Evolutionary conservation across 2,888 invertebrate species (phyloP).

Genomic region (Drosophila niveifrons): DNA sequence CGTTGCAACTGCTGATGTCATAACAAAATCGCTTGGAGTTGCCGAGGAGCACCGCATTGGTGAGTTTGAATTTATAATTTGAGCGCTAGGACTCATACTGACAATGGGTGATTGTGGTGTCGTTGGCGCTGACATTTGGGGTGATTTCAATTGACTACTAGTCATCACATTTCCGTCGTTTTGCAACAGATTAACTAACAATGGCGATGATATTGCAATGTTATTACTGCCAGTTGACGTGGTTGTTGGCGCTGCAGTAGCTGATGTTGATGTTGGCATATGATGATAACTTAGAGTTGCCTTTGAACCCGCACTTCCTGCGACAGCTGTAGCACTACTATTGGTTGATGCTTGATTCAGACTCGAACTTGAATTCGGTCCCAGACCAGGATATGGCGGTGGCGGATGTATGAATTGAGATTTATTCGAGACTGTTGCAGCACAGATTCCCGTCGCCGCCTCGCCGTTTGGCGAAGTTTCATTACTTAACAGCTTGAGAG

Average conservation of each 20-base stretch:
- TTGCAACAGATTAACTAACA: slow-evolving; percentile 96
- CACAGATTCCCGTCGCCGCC: slow-evolving; percentile 42
- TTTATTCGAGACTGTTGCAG: slow-evolving; percentile 63
- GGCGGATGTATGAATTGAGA: slow-evolving; percentile 84
- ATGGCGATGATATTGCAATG: slow-evolving; percentile 94
- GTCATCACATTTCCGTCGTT: slow-evolving; percentile 88
- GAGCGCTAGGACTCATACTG: slow-evolving; percentile 66
- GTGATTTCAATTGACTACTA: slow-evolving; percentile 79
- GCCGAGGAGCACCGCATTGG: slow-evolving; percentile 79
- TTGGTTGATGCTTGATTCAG: slow-evolving; percentile 26
- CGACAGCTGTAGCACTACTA: slow-evolving; percentile 40
- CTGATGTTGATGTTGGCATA: slow-evolving; percentile 37
- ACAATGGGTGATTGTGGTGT: slow-evolving; percentile 71
- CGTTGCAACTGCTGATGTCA: slow-evolving; percentile 52
- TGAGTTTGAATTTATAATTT: slow-evolving; percentile 73
- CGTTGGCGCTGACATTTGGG: slow-evolving; percentile 60
- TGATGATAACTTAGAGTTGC: slow-evolving; percentile 45
- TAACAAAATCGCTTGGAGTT: slow-evolving; percentile 71
- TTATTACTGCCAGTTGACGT: slow-evolving; percentile 83
- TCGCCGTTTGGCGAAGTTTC: slow-evolving; percentile 71
- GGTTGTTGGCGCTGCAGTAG: slow-evolving; percentile 42
- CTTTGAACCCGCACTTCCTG: slow-evolving; percentile 40
- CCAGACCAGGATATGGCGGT: slow-evolving; percentile 83
- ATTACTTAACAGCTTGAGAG: slow-evolving; percentile 80
- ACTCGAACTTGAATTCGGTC: slow-evolving; percentile 52